These are phyloP conservation scores for Allygus modestus DNA, from an alignment of 2,888 invertebrate species.

Conservation along the genomic window DNA sequence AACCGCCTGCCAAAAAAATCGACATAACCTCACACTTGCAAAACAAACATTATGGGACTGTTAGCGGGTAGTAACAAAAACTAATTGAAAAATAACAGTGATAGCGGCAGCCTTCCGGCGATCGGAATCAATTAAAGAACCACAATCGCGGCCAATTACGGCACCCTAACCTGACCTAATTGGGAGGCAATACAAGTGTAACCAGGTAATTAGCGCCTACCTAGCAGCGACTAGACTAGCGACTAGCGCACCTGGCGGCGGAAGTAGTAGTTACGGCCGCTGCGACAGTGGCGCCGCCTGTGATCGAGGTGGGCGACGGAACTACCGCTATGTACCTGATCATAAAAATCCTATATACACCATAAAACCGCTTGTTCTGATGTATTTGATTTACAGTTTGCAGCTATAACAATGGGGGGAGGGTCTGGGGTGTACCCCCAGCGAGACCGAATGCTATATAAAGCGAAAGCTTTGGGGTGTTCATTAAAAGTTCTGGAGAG, in stretches of 20 bases:
- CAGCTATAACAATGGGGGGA: too few relatives aligned
- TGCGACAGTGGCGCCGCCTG: neutral
- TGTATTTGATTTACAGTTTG: too few relatives aligned
- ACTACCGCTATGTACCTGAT: neutral
- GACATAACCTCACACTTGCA: conserved; percentile 45
- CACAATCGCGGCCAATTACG: conserved; percentile 42
- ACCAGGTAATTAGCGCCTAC: conserved; percentile 43
- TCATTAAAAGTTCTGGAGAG: too few relatives aligned
- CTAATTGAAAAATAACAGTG: conserved; percentile 60
- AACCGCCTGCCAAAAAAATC: conserved; percentile 35
- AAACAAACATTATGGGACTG: conserved; percentile 33
- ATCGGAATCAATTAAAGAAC: conserved; percentile 49
- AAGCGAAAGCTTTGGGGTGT: too few relatives aligned
- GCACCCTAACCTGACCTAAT: conserved; percentile 36
- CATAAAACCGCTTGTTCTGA: too few relatives aligned
- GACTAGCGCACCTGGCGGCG: conserved; percentile 37
- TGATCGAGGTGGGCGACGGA: neutral
- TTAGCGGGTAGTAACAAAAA: conserved; percentile 55
- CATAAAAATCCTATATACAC: too few relatives aligned
- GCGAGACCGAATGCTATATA: too few relatives aligned
- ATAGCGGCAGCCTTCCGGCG: conserved; percentile 14
- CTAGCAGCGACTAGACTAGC: too few relatives aligned
- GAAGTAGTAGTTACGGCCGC: neutral
- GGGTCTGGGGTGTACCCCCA: too few relatives aligned
- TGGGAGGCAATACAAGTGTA: conserved; percentile 45